phyloP scores from a whole-genome alignment of 2,797 vertebrate genomes.

The Pelobates cultripes region DNA sequence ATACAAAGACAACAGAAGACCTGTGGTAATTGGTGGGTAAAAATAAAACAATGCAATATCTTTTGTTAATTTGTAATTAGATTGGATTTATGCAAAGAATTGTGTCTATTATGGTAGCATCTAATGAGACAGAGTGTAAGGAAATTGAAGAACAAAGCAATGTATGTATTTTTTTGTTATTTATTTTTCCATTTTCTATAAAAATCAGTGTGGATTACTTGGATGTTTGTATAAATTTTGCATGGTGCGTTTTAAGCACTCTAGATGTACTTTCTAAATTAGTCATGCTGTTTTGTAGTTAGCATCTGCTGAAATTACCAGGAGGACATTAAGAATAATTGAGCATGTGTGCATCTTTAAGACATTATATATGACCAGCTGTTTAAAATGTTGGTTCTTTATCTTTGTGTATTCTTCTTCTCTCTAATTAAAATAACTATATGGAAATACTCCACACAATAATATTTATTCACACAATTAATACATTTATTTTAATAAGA shows the following conservation, averaged over 20 bases:
- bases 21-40: conserved; percentile 53
- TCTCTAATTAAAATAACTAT: not conserved
- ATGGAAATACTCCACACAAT: not conserved
- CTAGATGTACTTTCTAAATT: conserved; percentile 49
- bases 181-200: conserved; percentile 48
- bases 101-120: conserved; percentile 58
- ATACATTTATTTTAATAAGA: too few species aligned
- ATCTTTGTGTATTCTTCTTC: not conserved
- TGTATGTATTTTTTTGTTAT: conserved; percentile 47
- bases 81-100: conserved; percentile 59
- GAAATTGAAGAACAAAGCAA: conserved; percentile 30
- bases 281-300: conserved; percentile 4
- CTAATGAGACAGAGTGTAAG: conserved; percentile 44
- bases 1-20: conserved; percentile 60
- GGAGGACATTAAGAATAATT: conserved; percentile 54
- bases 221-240: conserved; percentile 32
- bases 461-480: not conserved
- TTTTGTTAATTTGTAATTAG: conserved; percentile 59
- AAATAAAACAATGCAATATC: conserved; percentile 54
- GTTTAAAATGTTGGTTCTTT: conserved; percentile 52
- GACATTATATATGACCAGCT: conserved; percentile 53
- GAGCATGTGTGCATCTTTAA: conserved; percentile 51
- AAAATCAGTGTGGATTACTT: conserved; percentile 42
- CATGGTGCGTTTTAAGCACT: conserved; percentile 26
- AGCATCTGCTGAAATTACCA: conserved; percentile 53